phyloP scores from a whole-genome alignment of 2,113 vertebrate genomes.

The Galeopterus variegatus region DNA sequence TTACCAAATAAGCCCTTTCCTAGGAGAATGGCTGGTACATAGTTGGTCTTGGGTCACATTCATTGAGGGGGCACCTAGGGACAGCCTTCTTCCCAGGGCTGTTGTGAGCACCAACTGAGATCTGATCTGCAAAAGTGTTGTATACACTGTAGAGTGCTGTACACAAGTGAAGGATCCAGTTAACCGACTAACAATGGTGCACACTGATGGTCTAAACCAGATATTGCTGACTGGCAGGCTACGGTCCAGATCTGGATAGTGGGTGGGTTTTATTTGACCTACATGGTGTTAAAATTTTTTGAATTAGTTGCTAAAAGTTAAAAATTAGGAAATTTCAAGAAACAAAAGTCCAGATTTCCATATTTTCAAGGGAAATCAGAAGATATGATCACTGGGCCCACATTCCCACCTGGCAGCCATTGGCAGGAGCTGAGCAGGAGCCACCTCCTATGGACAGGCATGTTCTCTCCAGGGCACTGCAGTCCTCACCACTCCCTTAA shows the following conservation, averaged over 20 bases:
- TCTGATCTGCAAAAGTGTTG: neutral
- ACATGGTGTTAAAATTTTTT: neutral
- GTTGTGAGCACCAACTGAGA: neutral
- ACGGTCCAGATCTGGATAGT: neutral
- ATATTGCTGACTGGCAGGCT: neutral
- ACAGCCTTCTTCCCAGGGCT: neutral
- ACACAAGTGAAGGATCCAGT: neutral
- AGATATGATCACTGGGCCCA: fast-evolving
- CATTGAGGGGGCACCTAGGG: neutral
- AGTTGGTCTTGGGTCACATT: neutral
- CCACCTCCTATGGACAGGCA: fast-evolving
- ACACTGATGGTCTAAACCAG: fast-evolving
- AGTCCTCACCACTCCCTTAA: neutral
- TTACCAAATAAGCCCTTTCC: neutral
- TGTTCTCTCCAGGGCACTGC: fast-evolving
- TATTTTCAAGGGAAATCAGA: neutral
- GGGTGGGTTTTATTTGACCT: neutral
- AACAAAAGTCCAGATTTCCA: neutral
- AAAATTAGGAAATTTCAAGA: neutral
- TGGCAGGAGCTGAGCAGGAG: neutral
- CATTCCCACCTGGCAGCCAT: neutral
- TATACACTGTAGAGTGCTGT: too few relatives aligned
- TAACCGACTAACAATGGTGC: neutral
- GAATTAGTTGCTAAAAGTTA: neutral
- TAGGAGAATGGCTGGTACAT: neutral